These are phyloP conservation scores for Dioctria rufipes DNA, from an alignment of 2,888 invertebrate genomes.

Conservation along the genomic window DNA sequence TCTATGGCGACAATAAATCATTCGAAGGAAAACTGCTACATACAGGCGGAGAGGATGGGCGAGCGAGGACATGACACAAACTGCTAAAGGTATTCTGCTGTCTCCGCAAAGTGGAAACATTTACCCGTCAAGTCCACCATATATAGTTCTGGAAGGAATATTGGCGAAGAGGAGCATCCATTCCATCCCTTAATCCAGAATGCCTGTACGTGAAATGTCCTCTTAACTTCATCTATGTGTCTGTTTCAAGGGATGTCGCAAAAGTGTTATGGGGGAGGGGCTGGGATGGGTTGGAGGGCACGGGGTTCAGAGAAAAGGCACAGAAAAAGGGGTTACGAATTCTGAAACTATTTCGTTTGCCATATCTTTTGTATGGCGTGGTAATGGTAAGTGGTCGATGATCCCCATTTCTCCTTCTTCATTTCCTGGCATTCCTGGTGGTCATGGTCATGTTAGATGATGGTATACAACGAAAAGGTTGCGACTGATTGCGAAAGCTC, in stretches of 20 bases:
- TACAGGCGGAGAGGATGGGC: conserved; percentile 5
- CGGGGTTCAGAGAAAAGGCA: conserved; percentile 30
- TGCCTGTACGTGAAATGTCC: conserved; percentile 47
- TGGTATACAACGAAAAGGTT: conserved; percentile 52
- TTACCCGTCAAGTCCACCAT: conserved; percentile 56
- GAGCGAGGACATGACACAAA: conserved; percentile 54
- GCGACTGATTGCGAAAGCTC: conserved; percentile 49
- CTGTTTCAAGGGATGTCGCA: conserved; percentile 45
- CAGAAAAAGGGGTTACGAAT: conserved; percentile 53
- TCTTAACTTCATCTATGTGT: conserved; percentile 50
- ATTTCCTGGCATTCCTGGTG: conserved; percentile 45
- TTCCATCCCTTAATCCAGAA: conserved; percentile 54
- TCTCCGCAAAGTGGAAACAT: conserved; percentile 59
- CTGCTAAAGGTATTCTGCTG: conserved; percentile 58
- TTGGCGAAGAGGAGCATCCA: conserved; percentile 45
- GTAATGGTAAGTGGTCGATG: conserved; percentile 50
- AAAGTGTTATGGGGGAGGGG: conserved; percentile 9
- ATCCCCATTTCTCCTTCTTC: conserved; percentile 20
- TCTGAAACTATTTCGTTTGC: conserved; percentile 55
- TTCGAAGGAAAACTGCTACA: conserved; percentile 55
- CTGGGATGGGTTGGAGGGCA: too few relatives aligned
- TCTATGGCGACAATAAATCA: conserved; percentile 59
- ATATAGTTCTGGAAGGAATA: conserved; percentile 12
- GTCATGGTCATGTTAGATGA: conserved; percentile 52
- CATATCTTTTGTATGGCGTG: conserved; percentile 42